Conservation (phyloP, 2,888 invertebrate species). For the Atherix ibis region DNA sequence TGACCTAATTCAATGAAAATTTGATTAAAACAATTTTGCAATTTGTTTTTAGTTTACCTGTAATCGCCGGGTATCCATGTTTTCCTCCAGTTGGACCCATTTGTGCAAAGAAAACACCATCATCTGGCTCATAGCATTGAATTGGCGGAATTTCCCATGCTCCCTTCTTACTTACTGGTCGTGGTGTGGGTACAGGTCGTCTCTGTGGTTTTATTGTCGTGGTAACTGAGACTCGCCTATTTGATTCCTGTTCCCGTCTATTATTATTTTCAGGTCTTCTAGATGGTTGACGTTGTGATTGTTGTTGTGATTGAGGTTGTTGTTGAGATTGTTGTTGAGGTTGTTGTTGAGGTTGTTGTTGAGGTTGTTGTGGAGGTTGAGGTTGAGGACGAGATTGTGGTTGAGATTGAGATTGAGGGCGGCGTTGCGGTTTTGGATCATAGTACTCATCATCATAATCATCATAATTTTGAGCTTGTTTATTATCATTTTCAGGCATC, state of each 20-base stretch:
- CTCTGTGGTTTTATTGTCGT: conserved; percentile 13
- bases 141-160: conserved; percentile 83
- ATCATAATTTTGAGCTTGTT: conserved; percentile 17
- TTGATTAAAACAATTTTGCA: not conserved
- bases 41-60: conserved; percentile 39
- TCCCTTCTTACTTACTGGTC: conserved; percentile 39
- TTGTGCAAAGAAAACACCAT: conserved; percentile 83
- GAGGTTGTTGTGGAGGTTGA: conserved; percentile 13
- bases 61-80: conserved; percentile 77
- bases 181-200: conserved; percentile 40
- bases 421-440: conserved; percentile 12
- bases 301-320: conserved; percentile 12
- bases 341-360: no score
- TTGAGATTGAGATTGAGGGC: conserved; percentile 16
- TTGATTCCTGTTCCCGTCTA: no score
- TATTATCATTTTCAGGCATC: conserved; percentile 56
- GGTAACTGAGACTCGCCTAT: conserved; percentile 6
- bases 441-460: conserved; percentile 18
- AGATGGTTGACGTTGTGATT: conserved; percentile 21
- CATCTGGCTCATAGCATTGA: conserved; percentile 76
- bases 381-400: conserved; percentile 41
- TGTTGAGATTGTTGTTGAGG: no score
- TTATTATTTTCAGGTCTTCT: no score
- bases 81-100: conserved; percentile 87
- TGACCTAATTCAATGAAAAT: conserved; percentile 43